A percentile compares a stretch with the other conserved stretches of the same genome.
phyloP scores from a whole-genome alignment of 1,140 invertebrate genomes.

The Cotesia chilonis region DNA sequence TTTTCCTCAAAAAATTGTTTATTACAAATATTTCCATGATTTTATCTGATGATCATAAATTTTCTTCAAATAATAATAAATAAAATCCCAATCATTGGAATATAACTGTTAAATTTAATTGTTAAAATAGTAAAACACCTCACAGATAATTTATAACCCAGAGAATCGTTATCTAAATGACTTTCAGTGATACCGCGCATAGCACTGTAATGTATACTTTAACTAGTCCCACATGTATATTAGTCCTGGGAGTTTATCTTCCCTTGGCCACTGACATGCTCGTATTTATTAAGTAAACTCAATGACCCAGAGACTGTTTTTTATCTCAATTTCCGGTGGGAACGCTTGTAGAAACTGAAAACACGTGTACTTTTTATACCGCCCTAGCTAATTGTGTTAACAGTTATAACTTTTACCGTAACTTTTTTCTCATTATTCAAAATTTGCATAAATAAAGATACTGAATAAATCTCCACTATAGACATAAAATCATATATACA shows the following conservation, averaged over 20 bases:
- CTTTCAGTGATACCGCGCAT: not conserved
- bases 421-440: no score
- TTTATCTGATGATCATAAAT: no score
- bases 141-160: no score
- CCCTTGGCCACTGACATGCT: slow-evolving; percentile 1
- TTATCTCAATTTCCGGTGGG: slow-evolving; percentile 6
- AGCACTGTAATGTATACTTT: not conserved
- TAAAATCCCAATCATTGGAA: no score
- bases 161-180: not conserved
- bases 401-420: not conserved
- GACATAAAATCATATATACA: no score
- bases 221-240: not conserved
- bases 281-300: slow-evolving; percentile 13
- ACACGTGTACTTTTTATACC: not conserved
- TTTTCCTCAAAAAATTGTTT: no score
- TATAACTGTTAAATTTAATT: no score
- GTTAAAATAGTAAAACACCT: no score
- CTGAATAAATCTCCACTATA: no score
- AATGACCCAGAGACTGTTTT: slow-evolving; percentile 14
- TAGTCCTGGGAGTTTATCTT: not conserved
- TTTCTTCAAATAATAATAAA: no score
- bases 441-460: no score
- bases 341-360: slow-evolving; percentile 12
- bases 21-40: no score
- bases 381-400: not conserved